Base-by-base conservation (phyloP, 2,888 invertebrate genomes). In the Aphidius colemani region DNA sequence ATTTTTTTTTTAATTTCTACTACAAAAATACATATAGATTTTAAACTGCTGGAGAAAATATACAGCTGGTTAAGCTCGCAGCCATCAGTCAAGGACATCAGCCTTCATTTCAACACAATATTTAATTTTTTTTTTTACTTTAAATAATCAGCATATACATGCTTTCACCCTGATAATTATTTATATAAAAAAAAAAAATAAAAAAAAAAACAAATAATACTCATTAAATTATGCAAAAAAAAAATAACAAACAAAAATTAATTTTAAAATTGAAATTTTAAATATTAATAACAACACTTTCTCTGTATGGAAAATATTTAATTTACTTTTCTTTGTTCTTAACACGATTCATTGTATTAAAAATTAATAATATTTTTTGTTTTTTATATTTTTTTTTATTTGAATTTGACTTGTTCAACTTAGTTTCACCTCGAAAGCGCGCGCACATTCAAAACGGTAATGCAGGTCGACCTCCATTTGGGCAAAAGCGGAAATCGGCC, bases 391-490 rank as follows among this genome's bases (percentile, higher is more conserved):
- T 57, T 7, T 48, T 48, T 46, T 7, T 39, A 39, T 56, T 56
- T n/a, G 4, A 41, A 7, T 9, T 18, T 55, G 10, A 44, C 55
- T 44, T 57, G 39, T 11, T 9, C 30, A 46, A n/a, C 39, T 46
- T 30, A 55, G 48, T 49, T 64, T 64, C 59, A 45, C 44, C 49
- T 41, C 30, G 49, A 13, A 59, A 53, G 70, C 70, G 71, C 69
- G 68, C 68, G 72, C 70, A 72, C 71, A 72, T 71, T 71, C 9
- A 70, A 69, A 68, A 70, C 67, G 68, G 66, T 75, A 75, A 74
- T 73, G 74, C 74, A 71, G 68, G 67, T 67, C 74, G 76, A 76
- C 77, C 76, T 78, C 75, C 70, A 76, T 78, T 78, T 76, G 69
- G 75, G 73, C 72, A 72, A 73, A 75, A 75, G 72, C 75, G 75